Evolutionary conservation across 1,140 invertebrate genomes (phyloP).

Genomic region (Diorhabda sublineata): DNA sequence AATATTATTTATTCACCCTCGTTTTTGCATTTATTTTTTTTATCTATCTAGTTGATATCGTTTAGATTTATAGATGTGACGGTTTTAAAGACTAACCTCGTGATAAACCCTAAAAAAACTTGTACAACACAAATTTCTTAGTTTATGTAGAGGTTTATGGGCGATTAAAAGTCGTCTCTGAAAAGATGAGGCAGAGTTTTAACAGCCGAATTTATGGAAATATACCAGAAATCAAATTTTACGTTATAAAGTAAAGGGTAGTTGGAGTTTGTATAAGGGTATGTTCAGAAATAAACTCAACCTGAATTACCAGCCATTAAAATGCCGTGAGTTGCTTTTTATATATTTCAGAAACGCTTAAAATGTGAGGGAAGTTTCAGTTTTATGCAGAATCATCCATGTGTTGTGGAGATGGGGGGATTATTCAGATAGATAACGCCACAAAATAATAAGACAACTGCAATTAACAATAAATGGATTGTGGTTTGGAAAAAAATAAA

Average conservation of each 20-base stretch:
- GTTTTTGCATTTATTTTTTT: too few relatives aligned
- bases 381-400: neutral
- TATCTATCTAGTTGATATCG: too few relatives aligned
- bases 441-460: too few relatives aligned
- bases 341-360: neutral
- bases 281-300: slow-evolving; percentile 1
- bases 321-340: neutral
- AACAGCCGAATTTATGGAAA: slow-evolving; percentile 2
- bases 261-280: neutral
- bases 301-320: slow-evolving; percentile 2
- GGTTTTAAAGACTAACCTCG: too few relatives aligned
- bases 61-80: too few relatives aligned
- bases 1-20: too few relatives aligned
- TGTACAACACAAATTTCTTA: neutral
- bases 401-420: too few relatives aligned
- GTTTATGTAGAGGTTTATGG: neutral
- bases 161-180: neutral
- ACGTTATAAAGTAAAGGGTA: slow-evolving; percentile 2
- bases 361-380: neutral
- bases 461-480: too few relatives aligned
- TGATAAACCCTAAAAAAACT: too few relatives aligned
- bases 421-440: too few relatives aligned
- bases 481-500: too few relatives aligned
- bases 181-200: neutral
- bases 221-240: neutral